phyloP scores from a whole-genome alignment of 2,888 invertebrate genomes.

The Plagodis dolabraria region DNA sequence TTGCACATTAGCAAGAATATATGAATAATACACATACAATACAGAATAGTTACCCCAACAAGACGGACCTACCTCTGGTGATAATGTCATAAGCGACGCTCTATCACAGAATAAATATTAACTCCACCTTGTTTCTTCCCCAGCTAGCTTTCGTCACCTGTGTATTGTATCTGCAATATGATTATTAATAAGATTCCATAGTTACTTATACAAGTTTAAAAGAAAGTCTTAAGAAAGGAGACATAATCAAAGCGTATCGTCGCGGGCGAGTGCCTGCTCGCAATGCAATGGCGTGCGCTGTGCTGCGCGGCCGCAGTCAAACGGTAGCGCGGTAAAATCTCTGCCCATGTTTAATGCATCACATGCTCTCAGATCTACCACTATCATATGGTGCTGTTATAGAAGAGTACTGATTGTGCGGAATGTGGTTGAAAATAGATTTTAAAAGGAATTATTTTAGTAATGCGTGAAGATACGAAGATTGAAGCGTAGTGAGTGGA shows the following conservation, averaged over 20 bases:
- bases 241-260: conserved; percentile 63
- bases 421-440: conserved; percentile 25
- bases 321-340: conserved; percentile 58
- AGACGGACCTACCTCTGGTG: too few relatives aligned
- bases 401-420: conserved; percentile 46
- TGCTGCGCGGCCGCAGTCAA: conserved; percentile 52
- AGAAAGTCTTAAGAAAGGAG: conserved; percentile 68
- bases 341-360: conserved; percentile 69
- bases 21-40: too few relatives aligned
- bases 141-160: neutral
- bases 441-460: too few relatives aligned
- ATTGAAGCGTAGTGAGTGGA: too few relatives aligned
- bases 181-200: conserved; percentile 15
- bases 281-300: conserved; percentile 66
- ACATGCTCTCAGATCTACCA: conserved; percentile 39
- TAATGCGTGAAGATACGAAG: too few relatives aligned
- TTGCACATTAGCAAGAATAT: too few relatives aligned
- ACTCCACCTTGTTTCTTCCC: too few relatives aligned
- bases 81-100: too few relatives aligned
- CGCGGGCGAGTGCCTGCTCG: conserved; percentile 62
- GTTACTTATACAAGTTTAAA: conserved; percentile 43
- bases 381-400: conserved; percentile 45
- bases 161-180: conserved; percentile 4
- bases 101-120: too few relatives aligned
- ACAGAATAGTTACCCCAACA: too few relatives aligned